These are phyloP conservation scores for Catostomus latipinnis DNA, from an alignment of 2,797 vertebrate genomes.

Conservation along the genomic window DNA sequence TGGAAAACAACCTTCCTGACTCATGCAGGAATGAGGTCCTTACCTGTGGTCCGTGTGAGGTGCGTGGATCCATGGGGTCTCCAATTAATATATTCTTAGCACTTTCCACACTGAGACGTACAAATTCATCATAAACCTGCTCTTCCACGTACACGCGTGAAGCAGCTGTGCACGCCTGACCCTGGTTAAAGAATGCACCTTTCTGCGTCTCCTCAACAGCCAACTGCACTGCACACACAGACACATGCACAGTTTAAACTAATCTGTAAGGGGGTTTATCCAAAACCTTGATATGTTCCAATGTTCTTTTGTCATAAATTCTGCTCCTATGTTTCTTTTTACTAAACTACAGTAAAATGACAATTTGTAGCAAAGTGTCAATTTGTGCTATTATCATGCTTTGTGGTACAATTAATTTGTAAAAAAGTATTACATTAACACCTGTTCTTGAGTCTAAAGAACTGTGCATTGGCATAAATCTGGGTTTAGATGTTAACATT, in stretches of 20 bases:
- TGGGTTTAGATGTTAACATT: slow-evolving; percentile 10
- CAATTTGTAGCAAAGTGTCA: background rate
- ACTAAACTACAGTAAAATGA: background rate
- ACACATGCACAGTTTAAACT: slow-evolving; percentile 27
- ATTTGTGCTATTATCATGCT: background rate
- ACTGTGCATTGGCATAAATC: slow-evolving; percentile 36
- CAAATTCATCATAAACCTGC: slow-evolving; percentile 88
- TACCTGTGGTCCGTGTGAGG: slow-evolving; percentile 94
- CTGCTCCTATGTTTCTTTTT: slow-evolving; percentile 1
- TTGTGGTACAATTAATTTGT: background rate
- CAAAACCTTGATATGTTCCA: background rate
- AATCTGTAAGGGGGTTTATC: background rate
- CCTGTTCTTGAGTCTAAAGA: slow-evolving; percentile 22
- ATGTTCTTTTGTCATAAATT: slow-evolving; percentile 2
- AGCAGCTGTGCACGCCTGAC: slow-evolving; percentile 94
- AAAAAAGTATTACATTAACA: slow-evolving; percentile 23
- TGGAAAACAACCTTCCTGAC: too few relatives aligned
- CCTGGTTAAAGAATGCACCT: slow-evolving; percentile 95
- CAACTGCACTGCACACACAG: slow-evolving; percentile 83
- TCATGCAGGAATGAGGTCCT: background rate
- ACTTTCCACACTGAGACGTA: slow-evolving; percentile 85
- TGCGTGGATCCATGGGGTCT: slow-evolving; percentile 89
- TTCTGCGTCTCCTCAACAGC: slow-evolving; percentile 93
- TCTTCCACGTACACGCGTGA: slow-evolving; percentile 93
- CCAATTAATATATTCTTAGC: slow-evolving; percentile 85